These are phyloP conservation scores for Cyprinodon brontotheroides DNA, from an alignment of 2,113 vertebrate species.

Conservation along the genomic window DNA sequence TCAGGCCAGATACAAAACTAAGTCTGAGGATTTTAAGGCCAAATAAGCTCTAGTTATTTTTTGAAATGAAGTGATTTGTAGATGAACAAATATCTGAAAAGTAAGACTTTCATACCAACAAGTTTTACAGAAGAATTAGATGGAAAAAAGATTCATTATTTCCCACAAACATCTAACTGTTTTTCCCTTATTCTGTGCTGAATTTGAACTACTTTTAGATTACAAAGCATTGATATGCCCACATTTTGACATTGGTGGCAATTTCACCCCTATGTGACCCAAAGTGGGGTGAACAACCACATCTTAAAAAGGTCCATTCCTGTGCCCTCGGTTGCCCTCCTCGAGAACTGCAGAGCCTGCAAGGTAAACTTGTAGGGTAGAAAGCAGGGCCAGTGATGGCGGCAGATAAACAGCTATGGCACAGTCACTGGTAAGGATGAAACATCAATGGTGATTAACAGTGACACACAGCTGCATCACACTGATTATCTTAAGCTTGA, in stretches of 20 bases:
- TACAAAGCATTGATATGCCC: not conserved
- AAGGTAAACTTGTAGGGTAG: no score
- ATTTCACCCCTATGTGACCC: no score
- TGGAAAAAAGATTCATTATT: not conserved
- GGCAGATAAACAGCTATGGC: no score
- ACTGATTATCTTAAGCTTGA: no score
- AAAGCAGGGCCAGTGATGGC: no score
- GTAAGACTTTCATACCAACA: not conserved
- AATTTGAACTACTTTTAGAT: not conserved
- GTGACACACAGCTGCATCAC: no score
- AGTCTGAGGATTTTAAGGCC: not conserved
- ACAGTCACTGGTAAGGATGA: no score
- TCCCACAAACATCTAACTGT: not conserved
- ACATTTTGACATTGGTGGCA: not conserved
- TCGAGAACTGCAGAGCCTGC: no score
- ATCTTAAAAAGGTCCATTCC: no score
- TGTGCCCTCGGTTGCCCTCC: no score
- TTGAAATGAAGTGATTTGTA: not conserved
- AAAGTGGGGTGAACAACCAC: no score
- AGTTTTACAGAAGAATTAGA: not conserved
- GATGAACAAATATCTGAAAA: not conserved
- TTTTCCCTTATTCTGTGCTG: not conserved
- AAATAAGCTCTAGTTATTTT: not conserved
- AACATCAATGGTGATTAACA: no score
- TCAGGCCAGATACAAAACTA: not conserved